These are phyloP conservation scores for Squalus acanthias DNA, from an alignment of 2,797 vertebrate species.

Conservation along the genomic window DNA sequence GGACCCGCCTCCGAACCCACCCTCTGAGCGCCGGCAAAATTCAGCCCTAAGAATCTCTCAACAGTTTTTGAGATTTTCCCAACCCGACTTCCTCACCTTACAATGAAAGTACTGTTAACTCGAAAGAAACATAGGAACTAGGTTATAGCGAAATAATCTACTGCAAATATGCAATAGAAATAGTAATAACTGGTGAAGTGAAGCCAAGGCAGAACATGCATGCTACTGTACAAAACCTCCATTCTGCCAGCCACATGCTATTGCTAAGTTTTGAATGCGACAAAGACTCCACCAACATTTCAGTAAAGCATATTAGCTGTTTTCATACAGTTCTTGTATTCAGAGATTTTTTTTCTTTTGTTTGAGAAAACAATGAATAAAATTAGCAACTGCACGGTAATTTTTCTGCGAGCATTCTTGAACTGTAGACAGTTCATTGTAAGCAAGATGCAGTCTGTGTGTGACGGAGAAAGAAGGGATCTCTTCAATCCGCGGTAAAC, in stretches of 20 bases:
- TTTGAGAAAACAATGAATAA: background rate
- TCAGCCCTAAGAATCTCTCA: background rate
- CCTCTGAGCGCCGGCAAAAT: too few relatives aligned
- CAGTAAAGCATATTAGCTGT: background rate
- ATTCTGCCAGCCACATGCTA: background rate
- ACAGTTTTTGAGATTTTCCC: background rate
- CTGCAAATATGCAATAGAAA: background rate
- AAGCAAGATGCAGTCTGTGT: background rate
- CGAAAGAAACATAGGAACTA: background rate
- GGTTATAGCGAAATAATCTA: background rate
- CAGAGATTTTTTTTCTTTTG: background rate
- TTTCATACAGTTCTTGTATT: background rate
- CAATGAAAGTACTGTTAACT: background rate
- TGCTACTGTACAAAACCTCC: background rate
- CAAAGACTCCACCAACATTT: background rate
- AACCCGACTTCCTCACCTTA: background rate
- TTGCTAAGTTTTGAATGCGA: background rate
- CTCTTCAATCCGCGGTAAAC: background rate
- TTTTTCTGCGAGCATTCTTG: background rate
- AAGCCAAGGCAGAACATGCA: background rate
- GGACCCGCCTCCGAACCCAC: too few relatives aligned
- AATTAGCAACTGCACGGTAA: background rate
- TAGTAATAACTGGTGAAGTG: background rate
- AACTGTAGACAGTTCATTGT: background rate
- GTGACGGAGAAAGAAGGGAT: background rate